phyloP scores from a whole-genome alignment of 2,113 vertebrate genomes.

The Zeus faber region DNA sequence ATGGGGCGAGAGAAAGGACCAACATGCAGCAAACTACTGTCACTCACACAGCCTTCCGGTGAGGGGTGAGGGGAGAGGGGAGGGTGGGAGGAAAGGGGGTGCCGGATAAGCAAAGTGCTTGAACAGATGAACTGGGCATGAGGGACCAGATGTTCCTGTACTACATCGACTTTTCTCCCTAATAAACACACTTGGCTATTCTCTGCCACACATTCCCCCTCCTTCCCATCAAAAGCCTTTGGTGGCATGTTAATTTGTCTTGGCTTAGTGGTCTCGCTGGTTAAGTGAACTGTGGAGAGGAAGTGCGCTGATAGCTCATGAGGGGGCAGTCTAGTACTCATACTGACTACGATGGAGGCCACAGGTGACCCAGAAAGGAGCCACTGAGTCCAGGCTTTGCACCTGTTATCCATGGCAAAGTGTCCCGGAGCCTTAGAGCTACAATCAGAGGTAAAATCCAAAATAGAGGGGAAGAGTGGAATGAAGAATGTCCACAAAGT shows the following conservation, averaged over 20 bases:
- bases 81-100: slow-evolving; percentile 23
- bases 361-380: too few relatives aligned
- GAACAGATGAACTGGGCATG: slow-evolving; percentile 47
- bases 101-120: slow-evolving; percentile 37
- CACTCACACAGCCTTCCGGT: slow-evolving; percentile 43
- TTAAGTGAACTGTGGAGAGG: too few relatives aligned
- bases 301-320: too few relatives aligned
- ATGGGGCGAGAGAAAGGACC: slow-evolving; percentile 58
- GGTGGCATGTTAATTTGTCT: slow-evolving; percentile 4
- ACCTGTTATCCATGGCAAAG: too few relatives aligned
- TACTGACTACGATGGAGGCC: too few relatives aligned
- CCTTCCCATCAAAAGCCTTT: not conserved
- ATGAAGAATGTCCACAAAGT: not conserved
- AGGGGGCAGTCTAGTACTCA: too few relatives aligned
- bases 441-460: not conserved
- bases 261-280: too few relatives aligned
- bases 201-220: slow-evolving; percentile 5
- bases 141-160: slow-evolving; percentile 57
- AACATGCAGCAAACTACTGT: slow-evolving; percentile 53
- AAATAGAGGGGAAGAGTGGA: not conserved
- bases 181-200: slow-evolving; percentile 35
- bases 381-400: too few relatives aligned
- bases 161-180: slow-evolving; percentile 23
- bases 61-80: slow-evolving; percentile 21
- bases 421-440: not conserved